Evolutionary conservation across 2,797 vertebrate genomes (phyloP).

Genomic region (Trachops cirrhosus): DNA sequence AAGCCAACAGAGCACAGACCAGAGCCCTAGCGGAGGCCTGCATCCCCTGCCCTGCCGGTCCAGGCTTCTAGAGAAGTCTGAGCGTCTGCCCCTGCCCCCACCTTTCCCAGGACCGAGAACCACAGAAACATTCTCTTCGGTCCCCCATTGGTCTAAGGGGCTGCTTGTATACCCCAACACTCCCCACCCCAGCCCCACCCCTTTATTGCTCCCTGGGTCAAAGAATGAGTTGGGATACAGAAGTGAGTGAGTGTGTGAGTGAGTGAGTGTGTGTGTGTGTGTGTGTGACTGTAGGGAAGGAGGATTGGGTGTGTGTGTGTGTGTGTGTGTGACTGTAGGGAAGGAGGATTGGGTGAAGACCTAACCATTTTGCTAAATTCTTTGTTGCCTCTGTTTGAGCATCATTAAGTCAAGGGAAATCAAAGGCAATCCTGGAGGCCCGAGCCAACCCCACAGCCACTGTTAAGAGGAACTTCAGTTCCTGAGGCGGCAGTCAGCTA

Average conservation of each 20-base stretch:
- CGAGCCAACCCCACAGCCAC: accelerated
- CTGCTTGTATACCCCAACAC: not conserved
- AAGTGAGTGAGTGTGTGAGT: not conserved
- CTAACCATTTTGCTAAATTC: not conserved
- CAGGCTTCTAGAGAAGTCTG: not conserved
- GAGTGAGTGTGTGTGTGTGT: too few species aligned
- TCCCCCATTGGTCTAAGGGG: not conserved
- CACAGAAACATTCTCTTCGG: not conserved
- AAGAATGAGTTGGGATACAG: not conserved
- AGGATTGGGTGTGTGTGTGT: not conserved
- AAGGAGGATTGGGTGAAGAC: not conserved
- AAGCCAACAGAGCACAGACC: constrained; percentile 31
- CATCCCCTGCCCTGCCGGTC: too few species aligned
- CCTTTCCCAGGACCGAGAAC: not conserved
- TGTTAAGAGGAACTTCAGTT: not conserved
- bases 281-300: not conserved
- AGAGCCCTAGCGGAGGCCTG: not conserved
- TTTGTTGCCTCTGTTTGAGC: not conserved
- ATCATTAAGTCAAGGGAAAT: not conserved
- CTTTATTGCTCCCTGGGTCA: not conserved
- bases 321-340: too few species aligned
- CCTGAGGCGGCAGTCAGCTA: not conserved
- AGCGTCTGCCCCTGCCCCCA: not conserved
- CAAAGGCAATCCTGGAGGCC: not conserved
- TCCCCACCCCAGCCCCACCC: not conserved